Evolutionary conservation across 2,888 invertebrate genomes (phyloP).

Genomic region (Oscheius sp.): DNA sequence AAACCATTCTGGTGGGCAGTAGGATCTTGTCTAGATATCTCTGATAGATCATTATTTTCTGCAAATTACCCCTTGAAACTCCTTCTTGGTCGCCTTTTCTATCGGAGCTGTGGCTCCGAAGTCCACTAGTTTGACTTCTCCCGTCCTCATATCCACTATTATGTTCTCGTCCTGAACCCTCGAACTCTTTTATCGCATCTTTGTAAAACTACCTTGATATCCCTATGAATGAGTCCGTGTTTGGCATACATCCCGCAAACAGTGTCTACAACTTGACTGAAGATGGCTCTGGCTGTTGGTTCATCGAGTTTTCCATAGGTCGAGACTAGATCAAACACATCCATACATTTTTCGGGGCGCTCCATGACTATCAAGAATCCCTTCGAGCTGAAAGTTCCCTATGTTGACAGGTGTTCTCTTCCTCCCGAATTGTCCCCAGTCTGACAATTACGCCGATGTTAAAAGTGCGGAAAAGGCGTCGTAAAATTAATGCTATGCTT

Average conservation of each 20-base stretch:
- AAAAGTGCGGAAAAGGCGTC: constrained; percentile 10
- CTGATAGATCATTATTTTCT: not conserved
- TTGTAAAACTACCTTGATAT: constrained; percentile 58
- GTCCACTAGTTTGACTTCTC: constrained; percentile 67
- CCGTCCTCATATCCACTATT: constrained; percentile 68
- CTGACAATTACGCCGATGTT: constrained; percentile 4
- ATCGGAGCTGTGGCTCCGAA: constrained; percentile 68
- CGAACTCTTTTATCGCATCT: not conserved
- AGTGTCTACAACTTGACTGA: constrained; percentile 66
- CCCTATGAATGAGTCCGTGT: constrained; percentile 67
- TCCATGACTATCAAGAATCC: constrained; percentile 58
- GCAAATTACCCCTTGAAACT: constrained; percentile 60
- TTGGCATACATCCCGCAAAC: constrained; percentile 64
- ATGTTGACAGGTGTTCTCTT: not conserved
- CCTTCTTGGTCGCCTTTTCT: constrained; percentile 64
- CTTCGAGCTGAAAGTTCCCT: constrained; percentile 57
- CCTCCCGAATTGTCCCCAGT: constrained; percentile 7
- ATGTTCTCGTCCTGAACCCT: constrained; percentile 65
- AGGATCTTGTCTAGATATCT: constrained; percentile 56
- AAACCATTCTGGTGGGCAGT: constrained; percentile 72
- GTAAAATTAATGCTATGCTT: constrained; percentile 24
- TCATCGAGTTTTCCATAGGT: constrained; percentile 67
- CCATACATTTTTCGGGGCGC: constrained; percentile 63
- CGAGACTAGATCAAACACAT: constrained; percentile 68
- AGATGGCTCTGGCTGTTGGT: constrained; percentile 63